Evolutionary conservation across 2,888 invertebrate genomes (phyloP).

Genomic region (Chrysomela aeneicollis): DNA sequence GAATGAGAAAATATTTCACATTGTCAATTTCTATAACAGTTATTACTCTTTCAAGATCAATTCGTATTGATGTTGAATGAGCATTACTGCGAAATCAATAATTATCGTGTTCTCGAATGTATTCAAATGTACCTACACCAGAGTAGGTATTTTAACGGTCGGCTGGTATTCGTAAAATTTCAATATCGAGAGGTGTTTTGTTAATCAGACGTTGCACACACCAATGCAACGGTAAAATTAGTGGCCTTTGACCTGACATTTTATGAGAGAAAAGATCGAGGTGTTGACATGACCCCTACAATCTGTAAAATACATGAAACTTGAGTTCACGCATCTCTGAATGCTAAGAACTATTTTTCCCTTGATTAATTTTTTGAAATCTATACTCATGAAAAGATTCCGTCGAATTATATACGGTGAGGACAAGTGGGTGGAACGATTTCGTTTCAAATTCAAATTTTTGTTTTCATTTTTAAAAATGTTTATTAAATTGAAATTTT

Average conservation of each 20-base stretch:
- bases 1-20: too few relatives aligned
- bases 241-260: conserved; percentile 5
- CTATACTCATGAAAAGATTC: too few relatives aligned
- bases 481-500: too few relatives aligned
- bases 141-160: neutral
- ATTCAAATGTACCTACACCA: neutral
- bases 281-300: conserved; percentile 11
- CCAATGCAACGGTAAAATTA: conserved; percentile 12
- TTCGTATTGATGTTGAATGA: neutral
- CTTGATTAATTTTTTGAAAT: too few relatives aligned
- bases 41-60: too few relatives aligned
- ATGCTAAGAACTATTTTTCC: neutral
- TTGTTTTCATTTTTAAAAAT: too few relatives aligned
- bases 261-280: conserved; percentile 5
- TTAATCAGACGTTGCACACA: conserved; percentile 6
- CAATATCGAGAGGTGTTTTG: conserved; percentile 7
- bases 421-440: too few relatives aligned
- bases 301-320: neutral
- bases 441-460: too few relatives aligned
- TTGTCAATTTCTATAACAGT: too few relatives aligned
- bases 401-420: too few relatives aligned
- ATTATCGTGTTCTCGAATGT: neutral
- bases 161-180: conserved; percentile 5
- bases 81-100: neutral
- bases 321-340: neutral